phyloP scores from a whole-genome alignment of 2,797 vertebrate species.

The Aselliscus stoliczkanus region DNA sequence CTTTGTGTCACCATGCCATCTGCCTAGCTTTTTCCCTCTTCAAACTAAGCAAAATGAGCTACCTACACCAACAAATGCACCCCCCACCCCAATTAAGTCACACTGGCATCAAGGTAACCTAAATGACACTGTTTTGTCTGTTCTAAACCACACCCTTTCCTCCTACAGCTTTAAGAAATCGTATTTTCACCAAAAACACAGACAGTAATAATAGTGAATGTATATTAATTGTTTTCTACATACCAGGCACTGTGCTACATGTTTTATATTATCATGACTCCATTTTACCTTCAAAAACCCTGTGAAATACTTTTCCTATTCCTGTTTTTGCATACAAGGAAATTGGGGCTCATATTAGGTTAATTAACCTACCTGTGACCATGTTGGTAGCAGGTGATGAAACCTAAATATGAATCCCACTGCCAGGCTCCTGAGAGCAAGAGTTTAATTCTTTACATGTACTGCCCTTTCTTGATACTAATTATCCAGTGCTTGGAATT shows the following conservation, averaged over 20 bases:
- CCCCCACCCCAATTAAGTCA: neutral
- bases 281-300: neutral
- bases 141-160: neutral
- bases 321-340: neutral
- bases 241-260: neutral
- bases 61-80: neutral
- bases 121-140: neutral
- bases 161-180: neutral
- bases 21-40: constrained; percentile 77
- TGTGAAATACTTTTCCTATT: neutral
- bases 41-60: constrained; percentile 30
- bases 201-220: neutral
- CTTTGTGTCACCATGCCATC: constrained; percentile 79
- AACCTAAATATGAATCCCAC: neutral
- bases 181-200: neutral
- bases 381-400: neutral
- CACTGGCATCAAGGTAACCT: neutral
- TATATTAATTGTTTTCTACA: neutral
- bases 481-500: neutral
- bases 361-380: neutral
- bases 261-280: neutral
- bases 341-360: neutral
- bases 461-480: neutral
- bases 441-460: neutral
- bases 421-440: neutral